Evolutionary conservation across 2,113 vertebrate genomes (phyloP), one percentile per base, ranked within the genome.

Genomic region (Meles meles): DNA sequence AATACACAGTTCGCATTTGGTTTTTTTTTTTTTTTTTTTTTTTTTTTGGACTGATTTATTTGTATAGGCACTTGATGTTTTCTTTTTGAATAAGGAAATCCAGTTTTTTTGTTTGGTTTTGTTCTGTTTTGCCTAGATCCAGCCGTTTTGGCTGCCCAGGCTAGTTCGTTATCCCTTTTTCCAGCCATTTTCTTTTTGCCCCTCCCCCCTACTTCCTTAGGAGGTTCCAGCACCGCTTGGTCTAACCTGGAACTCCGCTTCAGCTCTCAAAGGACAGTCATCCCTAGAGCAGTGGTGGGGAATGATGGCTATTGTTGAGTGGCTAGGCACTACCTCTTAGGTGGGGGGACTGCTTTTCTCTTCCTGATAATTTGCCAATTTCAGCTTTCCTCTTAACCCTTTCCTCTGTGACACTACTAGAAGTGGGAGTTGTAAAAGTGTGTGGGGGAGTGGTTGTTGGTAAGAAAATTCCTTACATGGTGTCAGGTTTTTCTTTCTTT

Each of bases 11-110:
- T 97, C 86, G n/a, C 47, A 55, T 34, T 95, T 89, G 13, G 39
- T 57, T 52, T 49, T 49, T 49, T 65, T 81, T 93, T 96, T 97
- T 39, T 65, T 83, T n/a, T n/a, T 57, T 52, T 49, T 49, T 49
- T 65, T 81, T 93, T 96, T 97, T 39, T 65, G n/a, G n/a, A n/a
- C n/a, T n/a, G n/a, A n/a, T 83, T 81, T 81, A 37, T 47, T 94
- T 96, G 31, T 92, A 31, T 92, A 71, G 23, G 44, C 57, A 5
- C 25, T 80, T 85, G 63, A 34, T 55, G 23, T 69, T 93, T 98
- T 94, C 61, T n/a, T 85, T 94, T 82, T 59, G 34, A 90, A 86
- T 42, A 61, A 85, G n/a, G 71, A 86, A 97, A 47, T 9, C 63
- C 47, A 94, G 57, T 21, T 69, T 17, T 17, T 17, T 94, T 52